Base-by-base conservation (phyloP, 2,888 invertebrate genomes). In the Cremastobaeus sp. region DNA sequence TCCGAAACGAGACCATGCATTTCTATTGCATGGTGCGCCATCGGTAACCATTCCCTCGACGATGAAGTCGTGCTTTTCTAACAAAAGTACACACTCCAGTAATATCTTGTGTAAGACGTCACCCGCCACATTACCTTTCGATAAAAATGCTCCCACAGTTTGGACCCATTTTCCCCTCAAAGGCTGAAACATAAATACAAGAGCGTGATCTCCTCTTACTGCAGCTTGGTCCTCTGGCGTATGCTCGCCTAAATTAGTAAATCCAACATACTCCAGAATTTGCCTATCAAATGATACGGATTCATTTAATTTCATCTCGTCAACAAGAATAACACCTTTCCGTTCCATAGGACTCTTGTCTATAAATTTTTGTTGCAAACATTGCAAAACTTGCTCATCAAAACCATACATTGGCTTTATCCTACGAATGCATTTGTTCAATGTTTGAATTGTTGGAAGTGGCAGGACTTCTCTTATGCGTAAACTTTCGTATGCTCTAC, bases 141-240 rank as follows among this genome's bases (percentile, higher is more conserved):
- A 78, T 1, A 81, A 39, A 65, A 82, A 82, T 30, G 71, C 70
- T 1, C 70, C 81, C 20, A 82, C 25, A 5, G 75, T 65, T 64
- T 81, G 81, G 1, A 81, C 66, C 76, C 78, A 82, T 17, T 48
- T 45, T 11, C 77, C 77, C 25, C 64, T 70, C 15, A 81, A 79
- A 2, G 80, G 78, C 52, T 78, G 76, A 64, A 75, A 79, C 74
- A 78, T 78, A 4, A 82, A 64, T 2, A 81, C 81, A 4, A 82
- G 43, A 5, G 80, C 81, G 57, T 83, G 79, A 55, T 82, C 82
- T 18, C 76, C 82, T 20, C 54, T 39, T 39, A 48, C 35, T 18
- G 64, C 41, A 55, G 68, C 37, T 34, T 77, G 69, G 25, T 78
- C 15, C 1, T 18, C 15, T n/a, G 28, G 47, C 8, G 39, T 39